Evolutionary conservation across 2,888 invertebrate genomes (phyloP).

Genomic region (Lapara coniferarum): DNA sequence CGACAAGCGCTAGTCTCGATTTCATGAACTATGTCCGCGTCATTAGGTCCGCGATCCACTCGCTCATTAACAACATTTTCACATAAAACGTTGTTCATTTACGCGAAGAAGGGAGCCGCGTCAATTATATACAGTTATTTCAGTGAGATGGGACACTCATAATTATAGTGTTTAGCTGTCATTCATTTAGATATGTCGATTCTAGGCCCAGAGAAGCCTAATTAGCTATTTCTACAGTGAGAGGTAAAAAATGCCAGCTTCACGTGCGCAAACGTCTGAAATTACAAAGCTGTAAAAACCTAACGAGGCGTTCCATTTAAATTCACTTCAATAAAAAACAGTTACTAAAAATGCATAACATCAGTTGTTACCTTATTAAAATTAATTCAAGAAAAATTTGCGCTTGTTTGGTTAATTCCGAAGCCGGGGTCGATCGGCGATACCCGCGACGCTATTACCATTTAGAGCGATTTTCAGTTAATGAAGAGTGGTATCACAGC

Average conservation of each 20-base stretch:
- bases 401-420: constrained; percentile 70
- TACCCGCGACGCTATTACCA: constrained; percentile 67
- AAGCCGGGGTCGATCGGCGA: constrained; percentile 56
- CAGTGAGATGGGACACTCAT: constrained; percentile 65
- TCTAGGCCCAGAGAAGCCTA: constrained; percentile 52
- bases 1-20: constrained; percentile 50
- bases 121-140: constrained; percentile 79
- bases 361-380: constrained; percentile 71
- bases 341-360: constrained; percentile 63
- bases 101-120: constrained; percentile 64
- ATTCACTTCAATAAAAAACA: constrained; percentile 56
- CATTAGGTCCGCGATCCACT: constrained; percentile 69
- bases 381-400: constrained; percentile 70
- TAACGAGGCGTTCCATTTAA: constrained; percentile 54
- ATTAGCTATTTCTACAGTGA: constrained; percentile 50
- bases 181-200: constrained; percentile 71
- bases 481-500: constrained; percentile 70
- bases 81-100: constrained; percentile 74
- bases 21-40: constrained; percentile 69
- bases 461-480: constrained; percentile 79
- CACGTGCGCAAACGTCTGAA: constrained; percentile 43
- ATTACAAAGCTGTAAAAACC: constrained; percentile 48
- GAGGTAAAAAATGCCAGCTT: constrained; percentile 39
- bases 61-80: constrained; percentile 77
- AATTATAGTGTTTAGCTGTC: constrained; percentile 74